Base-by-base conservation (phyloP, 2,888 invertebrate genomes). In the Hanleya hanleyi region DNA sequence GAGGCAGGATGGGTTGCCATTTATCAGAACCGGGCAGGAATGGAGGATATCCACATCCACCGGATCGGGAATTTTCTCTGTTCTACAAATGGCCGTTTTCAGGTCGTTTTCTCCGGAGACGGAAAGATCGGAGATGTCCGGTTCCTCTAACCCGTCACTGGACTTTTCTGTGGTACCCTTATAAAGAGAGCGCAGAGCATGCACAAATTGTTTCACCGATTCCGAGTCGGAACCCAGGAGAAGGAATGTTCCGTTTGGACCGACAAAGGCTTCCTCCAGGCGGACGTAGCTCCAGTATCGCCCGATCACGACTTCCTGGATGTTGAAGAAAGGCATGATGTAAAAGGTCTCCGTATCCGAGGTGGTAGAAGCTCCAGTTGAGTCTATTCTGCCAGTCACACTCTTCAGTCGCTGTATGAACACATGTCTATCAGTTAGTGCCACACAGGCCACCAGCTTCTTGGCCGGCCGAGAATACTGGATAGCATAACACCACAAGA, bases 241-340 rank as follows among this genome's bases (percentile, higher is more conserved):
- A 2, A 83, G 84, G 76, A 88, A 86, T 26, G 86, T 87, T 18
- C 88, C 88, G 66, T 82, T 76, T 4, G 86, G 80, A 1, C 86
- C 87, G 22, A 88, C 85, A 74, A 87, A 89, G 0, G 88, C 84
- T 74, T 88, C 89, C 70, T 89, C 89, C 1, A 90, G 73, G 0
- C 88, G 78, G 6, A 89, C 65, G 74, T 82, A 89, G 38, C 84
- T 82, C 41, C 83, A 81, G 67, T 85, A 83, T 6, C 83, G 79
- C 7, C 89, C 89, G 36, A 88, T 74, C n/a, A 88, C 75, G 0
- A 87, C 71, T 71, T 88, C 86, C 68, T 88, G 86, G 22, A 90
- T 82, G 79, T 88, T 88, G 61, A 81, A 77, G 38, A 88, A 73
- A 0, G 87, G 87, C 5, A 90, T 78, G 64, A 87, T 87, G 38